Base-by-base conservation (phyloP, 2,113 vertebrate species). In the Hiodon alosoides region DNA sequence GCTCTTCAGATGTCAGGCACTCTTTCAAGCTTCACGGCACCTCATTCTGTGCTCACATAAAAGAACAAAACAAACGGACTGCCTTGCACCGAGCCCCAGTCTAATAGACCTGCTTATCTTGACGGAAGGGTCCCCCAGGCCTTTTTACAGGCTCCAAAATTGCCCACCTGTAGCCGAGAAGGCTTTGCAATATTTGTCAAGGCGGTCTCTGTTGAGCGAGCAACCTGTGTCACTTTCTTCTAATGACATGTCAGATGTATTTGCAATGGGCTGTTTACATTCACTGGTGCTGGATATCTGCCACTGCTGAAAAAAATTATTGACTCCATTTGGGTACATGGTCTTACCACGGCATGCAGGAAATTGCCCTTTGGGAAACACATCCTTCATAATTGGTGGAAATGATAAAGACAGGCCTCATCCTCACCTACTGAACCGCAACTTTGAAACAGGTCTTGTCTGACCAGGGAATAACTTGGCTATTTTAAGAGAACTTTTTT, bases 91-190 rank as follows among this genome's bases (percentile, higher is more conserved):
- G 31, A 72, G 72, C 77, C 69, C 73, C 76, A 75, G 77, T 83
- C 80, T 90, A 86, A 89, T 82, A 79, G 84, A 82, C 79, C 78
- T 85, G 80, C 85, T 84, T 86, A 82, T 87, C 85, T 83, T 74
- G 72, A 84, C 74, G 65, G 80, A 75, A 76, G 79, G 78, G 79
- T 87, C 86, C 89, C 84, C 71, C 69, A 79, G 88, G 84, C 85
- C 47, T 79, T 83, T 87, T 82, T 84, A 82, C 78, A 80, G 78
- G 82, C 77, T 69, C 80, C 83, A 85, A 85, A 91, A 89, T 86
- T 87, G 81, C 85, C 87, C 87, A 91, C 90, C 89, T 91, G 90
- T 90, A 92, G 89, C 83, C 81, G n/a, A 71, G 16, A 11, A 55
- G 71, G 69, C 73, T 78, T 70, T 17, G 59, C 17, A 2, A 75